A percentile compares a stretch with the other conserved stretches of the same genome.
Conservation (phyloP, 2,888 invertebrate genomes). For the Caenorhabditis sp. region DNA sequence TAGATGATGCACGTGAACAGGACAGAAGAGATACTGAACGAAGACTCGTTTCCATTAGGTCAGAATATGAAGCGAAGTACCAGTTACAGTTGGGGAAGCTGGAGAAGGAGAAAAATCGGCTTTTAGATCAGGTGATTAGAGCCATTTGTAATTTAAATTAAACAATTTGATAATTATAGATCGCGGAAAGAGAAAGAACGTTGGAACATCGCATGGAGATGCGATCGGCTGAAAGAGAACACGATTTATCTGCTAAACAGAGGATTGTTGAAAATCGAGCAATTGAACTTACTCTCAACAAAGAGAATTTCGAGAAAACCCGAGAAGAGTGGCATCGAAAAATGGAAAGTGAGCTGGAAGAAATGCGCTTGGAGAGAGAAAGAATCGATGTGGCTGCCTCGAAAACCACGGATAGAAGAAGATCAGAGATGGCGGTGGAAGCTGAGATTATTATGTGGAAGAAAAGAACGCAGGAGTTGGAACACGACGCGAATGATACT, state of each 20-base stretch:
- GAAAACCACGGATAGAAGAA: constrained; percentile 29
- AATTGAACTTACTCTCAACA: constrained; percentile 60
- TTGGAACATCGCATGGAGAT: constrained; percentile 59
- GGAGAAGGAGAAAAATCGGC: constrained; percentile 59
- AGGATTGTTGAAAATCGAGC: constrained; percentile 61
- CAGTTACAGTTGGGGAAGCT: constrained; percentile 51
- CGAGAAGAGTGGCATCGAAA: constrained; percentile 59
- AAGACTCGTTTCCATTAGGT: constrained; percentile 55
- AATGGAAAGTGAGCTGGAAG: constrained; percentile 52
- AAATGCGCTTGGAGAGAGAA: constrained; percentile 51
- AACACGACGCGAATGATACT: constrained; percentile 48
- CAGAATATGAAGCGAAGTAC: constrained; percentile 61
- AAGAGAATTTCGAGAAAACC: constrained; percentile 65
- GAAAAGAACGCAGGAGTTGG: constrained; percentile 50
- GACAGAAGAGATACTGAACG: constrained; percentile 63
- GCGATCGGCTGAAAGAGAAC: constrained; percentile 50
- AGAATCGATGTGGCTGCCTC: constrained; percentile 35
- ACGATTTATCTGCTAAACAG: constrained; percentile 48
- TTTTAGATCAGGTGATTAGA: constrained; percentile 45
- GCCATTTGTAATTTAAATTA: not conserved
- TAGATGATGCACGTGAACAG: constrained; percentile 57
- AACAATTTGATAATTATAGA: constrained; percentile 1
- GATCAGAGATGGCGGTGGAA: constrained; percentile 40
- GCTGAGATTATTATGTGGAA: constrained; percentile 60
- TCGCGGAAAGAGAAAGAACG: constrained; percentile 58